Percentiles rank a stretch among this genome's conserved stretches.
These are phyloP conservation scores for Poecilia velifera DNA, from an alignment of 2,797 vertebrate genomes.

Conservation along the genomic window DNA sequence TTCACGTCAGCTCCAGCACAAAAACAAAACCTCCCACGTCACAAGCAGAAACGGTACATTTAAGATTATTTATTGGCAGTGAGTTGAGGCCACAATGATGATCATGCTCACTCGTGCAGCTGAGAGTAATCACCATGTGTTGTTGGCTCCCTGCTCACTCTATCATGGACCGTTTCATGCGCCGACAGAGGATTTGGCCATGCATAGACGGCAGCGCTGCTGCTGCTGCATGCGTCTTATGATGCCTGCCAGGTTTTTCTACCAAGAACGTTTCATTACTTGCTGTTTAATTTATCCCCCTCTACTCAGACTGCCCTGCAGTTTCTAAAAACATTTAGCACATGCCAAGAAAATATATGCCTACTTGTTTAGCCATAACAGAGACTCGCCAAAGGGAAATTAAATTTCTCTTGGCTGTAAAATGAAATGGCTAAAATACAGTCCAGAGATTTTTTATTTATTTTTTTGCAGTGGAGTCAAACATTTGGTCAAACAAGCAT, in stretches of 20 bases:
- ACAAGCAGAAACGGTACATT: conserved; percentile 35
- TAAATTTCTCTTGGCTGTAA: conserved; percentile 23
- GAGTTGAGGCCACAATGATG: conserved; percentile 35
- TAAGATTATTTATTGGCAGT: conserved; percentile 40
- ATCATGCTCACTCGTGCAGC: conserved; percentile 46
- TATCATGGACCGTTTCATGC: conserved; percentile 44
- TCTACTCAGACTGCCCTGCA: conserved; percentile 32
- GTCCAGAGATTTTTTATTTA: conserved; percentile 8
- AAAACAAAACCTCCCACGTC: conserved; percentile 26
- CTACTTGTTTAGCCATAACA: conserved; percentile 12
- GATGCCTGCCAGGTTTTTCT: conserved; percentile 44
- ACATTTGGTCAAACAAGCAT: conserved; percentile 37
- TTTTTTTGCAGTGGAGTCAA: conserved; percentile 18
- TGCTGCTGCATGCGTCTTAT: conserved; percentile 41
- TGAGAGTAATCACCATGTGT: conserved; percentile 53
- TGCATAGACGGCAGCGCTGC: conserved; percentile 35
- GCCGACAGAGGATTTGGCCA: conserved; percentile 33
- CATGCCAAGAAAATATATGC: conserved; percentile 29
- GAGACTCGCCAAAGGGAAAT: conserved; percentile 27
- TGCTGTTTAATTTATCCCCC: conserved; percentile 47
- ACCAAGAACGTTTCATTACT: conserved; percentile 48
- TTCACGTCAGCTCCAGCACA: conserved; percentile 10
- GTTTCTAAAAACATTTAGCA: conserved; percentile 26
- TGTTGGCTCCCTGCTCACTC: conserved; percentile 49
- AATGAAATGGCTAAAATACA: conserved; percentile 17